A percentile compares a stretch with the other conserved stretches of the same genome.
Conservation (phyloP, 1,140 invertebrate genomes). For the fruit fly (Drosophila melanogaster) region DNA sequence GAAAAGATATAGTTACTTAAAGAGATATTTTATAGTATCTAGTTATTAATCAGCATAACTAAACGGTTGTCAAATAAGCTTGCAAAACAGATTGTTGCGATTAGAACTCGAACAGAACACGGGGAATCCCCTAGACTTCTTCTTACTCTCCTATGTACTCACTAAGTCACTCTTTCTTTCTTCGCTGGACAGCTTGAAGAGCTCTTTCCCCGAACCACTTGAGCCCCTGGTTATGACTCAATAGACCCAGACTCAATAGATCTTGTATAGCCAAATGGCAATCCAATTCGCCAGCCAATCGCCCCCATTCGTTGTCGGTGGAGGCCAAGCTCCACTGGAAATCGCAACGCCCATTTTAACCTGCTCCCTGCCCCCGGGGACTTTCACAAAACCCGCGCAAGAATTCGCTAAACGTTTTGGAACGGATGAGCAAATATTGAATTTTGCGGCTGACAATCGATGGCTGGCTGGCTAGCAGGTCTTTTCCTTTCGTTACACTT, state of each 20-base stretch:
- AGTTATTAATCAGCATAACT: too few relatives aligned
- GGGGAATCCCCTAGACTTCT: slow-evolving; percentile 17
- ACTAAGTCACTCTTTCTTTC: slow-evolving; percentile 12
- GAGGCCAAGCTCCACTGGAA: slow-evolving; percentile 60
- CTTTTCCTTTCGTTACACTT: slow-evolving; percentile 77
- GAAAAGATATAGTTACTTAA: too few relatives aligned
- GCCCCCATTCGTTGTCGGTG: slow-evolving; percentile 43
- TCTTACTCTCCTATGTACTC: slow-evolving; percentile 5
- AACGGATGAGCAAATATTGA: slow-evolving; percentile 72
- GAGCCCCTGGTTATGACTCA: slow-evolving; percentile 44
- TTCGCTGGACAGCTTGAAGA: slow-evolving; percentile 7
- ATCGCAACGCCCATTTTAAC: slow-evolving; percentile 63
- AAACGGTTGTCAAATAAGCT: too few relatives aligned
- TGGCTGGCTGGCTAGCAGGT: slow-evolving; percentile 10
- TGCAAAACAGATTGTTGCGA: background rate
- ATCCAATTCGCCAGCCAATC: slow-evolving; percentile 48
- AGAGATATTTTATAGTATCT: too few relatives aligned
- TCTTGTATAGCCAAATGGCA: slow-evolving; percentile 18
- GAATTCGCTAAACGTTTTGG: slow-evolving; percentile 45
- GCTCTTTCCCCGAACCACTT: slow-evolving; percentile 36
- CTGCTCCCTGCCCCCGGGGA: slow-evolving; percentile 58
- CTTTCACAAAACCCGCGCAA: slow-evolving; percentile 66
- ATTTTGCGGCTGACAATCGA: slow-evolving; percentile 45
- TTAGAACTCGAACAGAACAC: slow-evolving; percentile 9
- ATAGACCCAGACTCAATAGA: slow-evolving; percentile 38